Percentiles rank a stretch among this genome's conserved stretches.
Conservation (phyloP, 1,140 invertebrate species). For the Pissodes strobi region DNA sequence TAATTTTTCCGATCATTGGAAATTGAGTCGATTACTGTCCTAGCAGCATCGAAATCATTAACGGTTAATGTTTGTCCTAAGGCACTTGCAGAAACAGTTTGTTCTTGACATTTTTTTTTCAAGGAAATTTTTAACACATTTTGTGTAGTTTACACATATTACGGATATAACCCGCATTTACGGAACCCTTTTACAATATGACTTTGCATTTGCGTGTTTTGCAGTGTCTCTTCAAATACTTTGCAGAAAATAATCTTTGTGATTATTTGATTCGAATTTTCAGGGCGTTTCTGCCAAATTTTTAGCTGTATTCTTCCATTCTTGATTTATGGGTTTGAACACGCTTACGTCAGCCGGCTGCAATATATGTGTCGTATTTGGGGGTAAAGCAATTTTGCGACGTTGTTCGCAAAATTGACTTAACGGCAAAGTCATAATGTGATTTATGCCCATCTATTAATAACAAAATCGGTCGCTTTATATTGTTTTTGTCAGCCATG, state of each 20-base stretch:
- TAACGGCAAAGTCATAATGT: conserved; percentile 50
- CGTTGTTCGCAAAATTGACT: conserved; percentile 52
- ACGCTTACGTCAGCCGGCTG: conserved; percentile 53
- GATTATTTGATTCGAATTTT: conserved; percentile 42
- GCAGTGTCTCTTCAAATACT: neutral
- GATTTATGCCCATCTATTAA: conserved; percentile 56
- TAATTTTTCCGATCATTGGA: too few relatives aligned
- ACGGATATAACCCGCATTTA: too few relatives aligned
- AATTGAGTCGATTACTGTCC: too few relatives aligned
- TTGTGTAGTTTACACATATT: too few relatives aligned
- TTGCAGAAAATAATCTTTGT: neutral
- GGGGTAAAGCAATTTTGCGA: conserved; percentile 51
- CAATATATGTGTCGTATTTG: conserved; percentile 55
- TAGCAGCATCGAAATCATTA: too few relatives aligned
- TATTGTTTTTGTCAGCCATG: conserved; percentile 39
- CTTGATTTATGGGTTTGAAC: conserved; percentile 47
- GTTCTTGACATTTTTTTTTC: too few relatives aligned
- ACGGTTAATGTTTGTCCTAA: too few relatives aligned
- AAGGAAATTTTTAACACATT: too few relatives aligned
- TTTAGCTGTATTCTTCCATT: conserved; percentile 48
- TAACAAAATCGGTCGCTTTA: conserved; percentile 43
- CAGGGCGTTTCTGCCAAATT: conserved; percentile 17
- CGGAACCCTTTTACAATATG: conserved; percentile 52
- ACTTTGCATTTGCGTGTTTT: neutral
- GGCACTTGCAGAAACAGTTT: too few relatives aligned